Evolutionary conservation across 2,113 vertebrate genomes (phyloP), one percentile per base, ranked within the genome.

Genomic region (Romanogobio albipinnatus): DNA sequence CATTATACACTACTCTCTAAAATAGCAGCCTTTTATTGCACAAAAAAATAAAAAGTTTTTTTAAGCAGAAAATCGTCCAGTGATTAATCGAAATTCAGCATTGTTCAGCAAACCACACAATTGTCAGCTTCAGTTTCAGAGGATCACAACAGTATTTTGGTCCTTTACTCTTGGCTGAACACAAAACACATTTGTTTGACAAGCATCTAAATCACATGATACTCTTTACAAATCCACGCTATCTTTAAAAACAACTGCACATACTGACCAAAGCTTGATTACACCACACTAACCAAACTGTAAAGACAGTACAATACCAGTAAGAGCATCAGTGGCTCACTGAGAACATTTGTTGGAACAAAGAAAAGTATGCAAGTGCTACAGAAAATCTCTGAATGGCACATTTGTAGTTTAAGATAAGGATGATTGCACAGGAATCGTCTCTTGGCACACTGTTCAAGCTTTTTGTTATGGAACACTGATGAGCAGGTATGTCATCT

Each of bases 1-100:
- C 1, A 36, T 17, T 66, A 66, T 66, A 68, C 9, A 68, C 29
- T 66, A 26, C 53, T 62, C 70, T 77, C 64, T n/a, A 73, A 56
- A 86, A 36, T 49, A 77, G 62, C 74, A 83, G 39, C 61, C 43
- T 39, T 86, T 83, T 53, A 43, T 62, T 75, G 24, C 51, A 15
- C 11, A 14, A 19, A 36, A 15, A 64, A 51, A 36, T 3, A 71
- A 71, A 39, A 15, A 43, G 19, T 17, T 5, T 29, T 33, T 33
- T 11, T 4, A 45, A 73, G 66, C 66, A 45, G 3, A 45, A 74
- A 75, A 9, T 4, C 9, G 19, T 70, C 33, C 68, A 43, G 39
- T n/a, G 19, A 45, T 71, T 13, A 53, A 53, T 15, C 15, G 2
- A 17, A 29, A 76, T 76, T 17, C 13, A 29, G 45, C 10, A 24